Evolutionary conservation across 2,888 invertebrate species (phyloP).

Genomic region (Strigamia maritima): DNA sequence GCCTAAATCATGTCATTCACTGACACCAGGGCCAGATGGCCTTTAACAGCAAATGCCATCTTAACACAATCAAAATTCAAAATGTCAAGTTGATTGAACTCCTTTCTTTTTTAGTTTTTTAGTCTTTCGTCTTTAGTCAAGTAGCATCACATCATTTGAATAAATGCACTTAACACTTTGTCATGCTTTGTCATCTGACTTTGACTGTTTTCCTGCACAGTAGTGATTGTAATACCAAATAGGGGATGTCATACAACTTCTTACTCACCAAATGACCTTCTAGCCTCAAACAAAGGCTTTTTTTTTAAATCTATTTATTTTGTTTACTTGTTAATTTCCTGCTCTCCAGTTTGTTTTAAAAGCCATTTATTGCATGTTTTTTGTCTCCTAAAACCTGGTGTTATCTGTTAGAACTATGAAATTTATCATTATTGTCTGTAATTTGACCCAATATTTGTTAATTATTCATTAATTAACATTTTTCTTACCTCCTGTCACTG

Average conservation of each 20-base stretch:
- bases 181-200: not conserved
- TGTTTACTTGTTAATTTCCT: not conserved
- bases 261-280: not conserved
- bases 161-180: not conserved
- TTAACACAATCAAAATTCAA: not conserved
- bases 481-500: not conserved
- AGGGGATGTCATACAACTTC: not conserved
- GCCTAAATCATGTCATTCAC: not conserved
- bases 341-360: not conserved
- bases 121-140: too few relatives aligned
- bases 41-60: not conserved
- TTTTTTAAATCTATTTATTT: too few relatives aligned
- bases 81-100: not conserved
- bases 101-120: not conserved
- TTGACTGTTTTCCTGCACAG: not conserved
- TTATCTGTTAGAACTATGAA: not conserved
- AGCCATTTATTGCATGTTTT: too few relatives aligned
- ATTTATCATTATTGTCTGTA: not conserved
- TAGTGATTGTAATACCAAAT: not conserved
- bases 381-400: not conserved
- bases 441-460: not conserved
- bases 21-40: slow-evolving; percentile 1
- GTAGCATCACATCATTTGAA: too few relatives aligned
- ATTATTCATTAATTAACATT: not conserved
- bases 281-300: not conserved